These are phyloP conservation scores for cat (Felis catus) DNA, from an alignment of 2,113 vertebrate genomes.

Conservation along the genomic window DNA sequence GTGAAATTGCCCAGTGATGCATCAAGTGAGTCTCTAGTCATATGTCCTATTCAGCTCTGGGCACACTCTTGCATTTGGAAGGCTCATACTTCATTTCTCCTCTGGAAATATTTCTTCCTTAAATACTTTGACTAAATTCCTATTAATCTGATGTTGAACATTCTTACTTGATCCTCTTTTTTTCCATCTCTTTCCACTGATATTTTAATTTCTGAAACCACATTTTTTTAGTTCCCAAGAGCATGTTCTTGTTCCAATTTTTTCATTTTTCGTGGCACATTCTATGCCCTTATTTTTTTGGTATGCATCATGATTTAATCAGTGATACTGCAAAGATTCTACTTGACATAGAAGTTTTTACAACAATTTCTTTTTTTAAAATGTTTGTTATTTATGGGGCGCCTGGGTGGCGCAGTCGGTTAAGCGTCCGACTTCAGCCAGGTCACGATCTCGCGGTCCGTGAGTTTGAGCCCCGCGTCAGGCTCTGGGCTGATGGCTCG, in stretches of 20 bases:
- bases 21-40: background rate
- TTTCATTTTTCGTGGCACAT: background rate
- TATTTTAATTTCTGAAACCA: background rate
- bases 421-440: no score
- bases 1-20: background rate
- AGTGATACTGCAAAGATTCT: background rate
- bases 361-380: background rate
- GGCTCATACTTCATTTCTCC: background rate
- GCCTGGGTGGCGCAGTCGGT: no score
- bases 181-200: background rate
- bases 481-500: no score
- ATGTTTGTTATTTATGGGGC: no score
- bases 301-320: background rate
- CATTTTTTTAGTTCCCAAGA: background rate
- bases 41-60: background rate
- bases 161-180: background rate
- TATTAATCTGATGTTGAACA: background rate
- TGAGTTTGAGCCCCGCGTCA: no score
- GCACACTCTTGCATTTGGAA: background rate
- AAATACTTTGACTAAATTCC: background rate
- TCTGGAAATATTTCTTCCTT: background rate
- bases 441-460: no score
- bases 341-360: background rate
- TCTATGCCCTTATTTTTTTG: background rate
- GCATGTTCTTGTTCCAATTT: background rate